Conservation (phyloP, 2,888 invertebrate genomes). For the Baccha elongata region DNA sequence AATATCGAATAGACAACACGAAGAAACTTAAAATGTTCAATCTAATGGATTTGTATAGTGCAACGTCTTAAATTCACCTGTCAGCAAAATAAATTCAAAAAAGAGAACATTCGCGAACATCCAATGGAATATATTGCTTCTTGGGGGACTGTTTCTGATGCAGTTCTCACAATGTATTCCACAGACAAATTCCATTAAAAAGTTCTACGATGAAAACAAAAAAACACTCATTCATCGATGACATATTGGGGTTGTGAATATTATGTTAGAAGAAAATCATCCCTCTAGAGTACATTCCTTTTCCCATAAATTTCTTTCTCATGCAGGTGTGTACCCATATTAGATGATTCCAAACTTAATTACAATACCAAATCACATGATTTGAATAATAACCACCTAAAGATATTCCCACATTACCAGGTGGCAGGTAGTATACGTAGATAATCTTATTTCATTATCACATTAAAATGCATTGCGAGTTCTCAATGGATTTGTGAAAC, state of each 20-base stretch:
- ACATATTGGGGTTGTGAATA: constrained; percentile 33
- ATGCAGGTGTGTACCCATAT: no score
- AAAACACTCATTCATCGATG: constrained; percentile 29
- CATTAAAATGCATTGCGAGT: constrained; percentile 53
- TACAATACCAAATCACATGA: constrained; percentile 53
- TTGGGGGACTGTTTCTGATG: constrained; percentile 12
- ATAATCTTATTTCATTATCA: constrained; percentile 48
- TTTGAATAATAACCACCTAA: constrained; percentile 63
- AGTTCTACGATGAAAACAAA: no score
- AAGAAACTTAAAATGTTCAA: constrained; percentile 39
- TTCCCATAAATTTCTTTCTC: constrained; percentile 17
- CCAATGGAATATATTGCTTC: constrained; percentile 16
- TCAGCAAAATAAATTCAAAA: constrained; percentile 26
- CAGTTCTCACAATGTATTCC: constrained; percentile 7
- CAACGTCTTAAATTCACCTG: constrained; percentile 51
- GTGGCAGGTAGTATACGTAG: not conserved
- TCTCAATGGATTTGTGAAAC: constrained; percentile 43
- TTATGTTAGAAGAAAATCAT: constrained; percentile 3
- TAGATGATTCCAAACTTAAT: constrained; percentile 61
- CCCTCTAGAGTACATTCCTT: constrained; percentile 12
- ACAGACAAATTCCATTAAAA: constrained; percentile 60
- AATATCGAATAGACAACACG: constrained; percentile 35
- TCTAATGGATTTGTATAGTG: constrained; percentile 55
- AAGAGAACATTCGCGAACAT: constrained; percentile 15
- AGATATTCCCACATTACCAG: constrained; percentile 28